A percentile compares a stretch with the other conserved stretches of the same genome.
phyloP scores from a whole-genome alignment of 1,140 invertebrate genomes.

The Littorina saxatilis region DNA sequence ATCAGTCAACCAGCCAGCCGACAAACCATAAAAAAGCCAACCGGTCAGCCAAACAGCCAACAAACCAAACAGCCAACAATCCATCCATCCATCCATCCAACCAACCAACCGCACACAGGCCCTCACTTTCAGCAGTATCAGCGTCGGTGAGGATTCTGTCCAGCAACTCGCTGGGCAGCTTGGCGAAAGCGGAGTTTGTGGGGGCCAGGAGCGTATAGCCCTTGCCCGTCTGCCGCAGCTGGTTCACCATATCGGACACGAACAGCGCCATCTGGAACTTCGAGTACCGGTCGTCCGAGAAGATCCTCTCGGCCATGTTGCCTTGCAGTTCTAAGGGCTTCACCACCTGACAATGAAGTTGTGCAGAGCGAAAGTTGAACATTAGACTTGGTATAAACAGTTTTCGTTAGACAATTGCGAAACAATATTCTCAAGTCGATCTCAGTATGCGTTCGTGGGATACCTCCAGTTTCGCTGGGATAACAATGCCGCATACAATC shows the following conservation, averaged over 20 bases:
- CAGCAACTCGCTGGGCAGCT: conserved; percentile 53
- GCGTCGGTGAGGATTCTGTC: conserved; percentile 56
- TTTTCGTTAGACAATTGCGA: too few species aligned
- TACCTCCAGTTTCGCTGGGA: too few species aligned
- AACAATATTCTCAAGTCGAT: not conserved
- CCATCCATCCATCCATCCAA: too few species aligned
- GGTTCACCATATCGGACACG: conserved; percentile 48
- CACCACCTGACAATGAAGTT: conserved; percentile 49
- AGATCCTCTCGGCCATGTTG: conserved; percentile 51
- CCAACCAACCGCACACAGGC: too few species aligned
- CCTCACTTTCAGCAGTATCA: conserved; percentile 55
- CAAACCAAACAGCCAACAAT: too few species aligned
- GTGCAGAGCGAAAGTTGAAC: not conserved
- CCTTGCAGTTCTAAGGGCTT: conserved; percentile 54
- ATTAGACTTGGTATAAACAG: too few species aligned
- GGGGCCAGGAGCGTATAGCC: conserved; percentile 59
- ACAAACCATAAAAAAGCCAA: too few species aligned
- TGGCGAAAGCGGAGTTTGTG: conserved; percentile 55
- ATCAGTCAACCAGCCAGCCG: too few species aligned
- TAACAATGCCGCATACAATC: too few species aligned
- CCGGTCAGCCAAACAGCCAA: too few species aligned
- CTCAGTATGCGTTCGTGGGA: too few species aligned
- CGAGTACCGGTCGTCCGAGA: conserved; percentile 78
- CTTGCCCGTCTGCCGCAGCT: conserved; percentile 31
- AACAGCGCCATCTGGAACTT: conserved; percentile 79